Evolutionary conservation across 2,797 vertebrate species (phyloP).

Genomic region (Cryptoblepharus egeriae): DNA sequence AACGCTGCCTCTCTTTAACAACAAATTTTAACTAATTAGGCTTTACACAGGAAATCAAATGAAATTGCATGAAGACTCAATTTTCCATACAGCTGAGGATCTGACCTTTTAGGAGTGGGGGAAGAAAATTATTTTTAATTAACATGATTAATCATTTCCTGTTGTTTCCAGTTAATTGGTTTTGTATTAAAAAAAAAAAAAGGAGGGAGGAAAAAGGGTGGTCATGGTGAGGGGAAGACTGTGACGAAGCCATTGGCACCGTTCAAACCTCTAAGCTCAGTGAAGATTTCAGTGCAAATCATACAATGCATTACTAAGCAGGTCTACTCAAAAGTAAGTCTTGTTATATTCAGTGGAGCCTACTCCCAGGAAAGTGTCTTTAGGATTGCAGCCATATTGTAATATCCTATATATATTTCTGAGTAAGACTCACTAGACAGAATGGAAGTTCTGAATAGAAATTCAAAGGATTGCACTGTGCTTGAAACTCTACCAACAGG

Average conservation of each 20-base stretch:
- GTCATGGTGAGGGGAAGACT: conserved; percentile 20
- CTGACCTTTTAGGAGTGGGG: conserved; percentile 73
- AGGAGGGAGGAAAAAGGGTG: not conserved
- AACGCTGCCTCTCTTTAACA: conserved; percentile 70
- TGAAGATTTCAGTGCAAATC: not conserved
- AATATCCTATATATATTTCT: too few relatives aligned
- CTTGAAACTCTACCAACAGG: too few relatives aligned
- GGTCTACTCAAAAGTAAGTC: too few relatives aligned
- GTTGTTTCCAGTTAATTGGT: conserved; percentile 70
- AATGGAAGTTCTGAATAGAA: too few relatives aligned
- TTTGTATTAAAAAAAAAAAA: conserved; percentile 55
- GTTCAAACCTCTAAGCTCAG: conserved; percentile 39
- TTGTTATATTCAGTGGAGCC: too few relatives aligned
- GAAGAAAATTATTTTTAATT: conserved; percentile 79
- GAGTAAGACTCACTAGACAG: too few relatives aligned
- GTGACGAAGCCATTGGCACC: not conserved
- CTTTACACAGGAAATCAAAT: conserved; percentile 77
- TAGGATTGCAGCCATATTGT: too few relatives aligned
- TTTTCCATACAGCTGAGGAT: conserved; percentile 74
- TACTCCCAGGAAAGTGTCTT: too few relatives aligned
- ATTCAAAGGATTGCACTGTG: too few relatives aligned
- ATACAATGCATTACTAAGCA: too few relatives aligned
- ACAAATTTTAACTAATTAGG: conserved; percentile 77
- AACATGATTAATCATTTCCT: conserved; percentile 77
- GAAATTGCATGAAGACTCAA: conserved; percentile 72